These are phyloP conservation scores for Abrostola triplasia DNA, from an alignment of 2,888 invertebrate species.

Conservation along the genomic window DNA sequence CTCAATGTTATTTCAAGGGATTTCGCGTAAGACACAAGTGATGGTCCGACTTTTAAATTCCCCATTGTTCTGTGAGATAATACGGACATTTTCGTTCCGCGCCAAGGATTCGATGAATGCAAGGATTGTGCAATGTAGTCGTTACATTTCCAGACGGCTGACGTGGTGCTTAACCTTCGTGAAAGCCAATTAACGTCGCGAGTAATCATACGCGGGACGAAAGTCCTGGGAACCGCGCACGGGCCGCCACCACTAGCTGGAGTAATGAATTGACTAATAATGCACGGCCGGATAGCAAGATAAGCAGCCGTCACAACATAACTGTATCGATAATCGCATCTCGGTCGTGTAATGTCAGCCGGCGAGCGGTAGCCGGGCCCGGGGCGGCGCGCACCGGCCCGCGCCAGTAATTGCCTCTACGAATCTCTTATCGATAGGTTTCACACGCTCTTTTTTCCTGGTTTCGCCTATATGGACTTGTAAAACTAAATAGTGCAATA, in stretches of 20 bases:
- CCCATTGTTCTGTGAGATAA: slow-evolving; percentile 73
- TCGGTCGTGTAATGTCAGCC: slow-evolving; percentile 76
- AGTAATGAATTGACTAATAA: slow-evolving; percentile 73
- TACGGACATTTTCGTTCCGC: slow-evolving; percentile 67
- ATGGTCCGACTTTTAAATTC: slow-evolving; percentile 60
- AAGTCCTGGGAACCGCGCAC: slow-evolving; percentile 66
- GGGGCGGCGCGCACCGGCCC: slow-evolving; percentile 66
- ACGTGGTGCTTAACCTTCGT: slow-evolving; percentile 68
- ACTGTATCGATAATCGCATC: slow-evolving; percentile 84
- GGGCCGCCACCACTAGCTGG: slow-evolving; percentile 54
- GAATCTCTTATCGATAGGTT: slow-evolving; percentile 78
- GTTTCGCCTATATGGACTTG: slow-evolving; percentile 63
- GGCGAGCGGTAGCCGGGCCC: slow-evolving; percentile 74
- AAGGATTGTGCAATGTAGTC: slow-evolving; percentile 68
- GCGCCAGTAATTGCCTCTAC: slow-evolving; percentile 74
- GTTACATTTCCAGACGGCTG: slow-evolving; percentile 64
- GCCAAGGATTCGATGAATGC: slow-evolving; percentile 65
- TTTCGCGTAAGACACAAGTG: slow-evolving; percentile 64
- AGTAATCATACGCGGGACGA: slow-evolving; percentile 61
- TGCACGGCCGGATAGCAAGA: slow-evolving; percentile 73
- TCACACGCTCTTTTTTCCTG: slow-evolving; percentile 78
- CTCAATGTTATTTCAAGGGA: slow-evolving; percentile 61
- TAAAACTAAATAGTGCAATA: slow-evolving; percentile 71
- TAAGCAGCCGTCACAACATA: slow-evolving; percentile 82
- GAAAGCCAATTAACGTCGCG: slow-evolving; percentile 73